Conservation (phyloP, 1,140 invertebrate species). For the Goniozus legneri region DNA sequence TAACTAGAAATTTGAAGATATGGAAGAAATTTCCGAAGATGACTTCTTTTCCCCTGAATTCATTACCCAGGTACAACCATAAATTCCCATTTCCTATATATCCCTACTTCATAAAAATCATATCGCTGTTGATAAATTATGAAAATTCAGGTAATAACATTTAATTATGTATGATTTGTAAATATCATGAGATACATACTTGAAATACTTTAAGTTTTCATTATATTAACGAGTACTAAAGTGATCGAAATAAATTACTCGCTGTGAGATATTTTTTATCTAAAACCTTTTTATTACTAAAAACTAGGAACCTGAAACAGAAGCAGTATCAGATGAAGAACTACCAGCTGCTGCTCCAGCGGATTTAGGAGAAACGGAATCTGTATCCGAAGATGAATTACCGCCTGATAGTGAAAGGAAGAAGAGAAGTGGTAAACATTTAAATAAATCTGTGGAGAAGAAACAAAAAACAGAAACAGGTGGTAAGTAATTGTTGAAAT, state of each 20-base stretch:
- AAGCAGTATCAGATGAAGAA: slow-evolving; percentile 73
- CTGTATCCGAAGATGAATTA: slow-evolving; percentile 78
- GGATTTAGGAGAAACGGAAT: slow-evolving; percentile 77
- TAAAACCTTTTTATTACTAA: background rate
- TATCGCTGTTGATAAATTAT: too few species aligned
- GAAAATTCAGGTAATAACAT: too few species aligned
- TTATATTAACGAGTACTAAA: too few species aligned
- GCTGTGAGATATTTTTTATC: background rate
- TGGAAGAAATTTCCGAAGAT: slow-evolving; percentile 32
- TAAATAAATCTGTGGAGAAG: slow-evolving; percentile 33
- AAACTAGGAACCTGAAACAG: slow-evolving; percentile 58
- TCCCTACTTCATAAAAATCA: too few species aligned
- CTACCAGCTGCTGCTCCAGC: slow-evolving; percentile 70
- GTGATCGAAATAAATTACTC: too few species aligned
- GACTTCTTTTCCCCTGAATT: slow-evolving; percentile 25
- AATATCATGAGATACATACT: too few species aligned
- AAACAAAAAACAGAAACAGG: slow-evolving; percentile 41
- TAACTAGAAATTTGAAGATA: slow-evolving; percentile 22
- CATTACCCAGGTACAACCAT: slow-evolving; percentile 20
- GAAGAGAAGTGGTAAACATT: slow-evolving; percentile 37
- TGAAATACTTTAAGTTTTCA: slow-evolving; percentile 12
- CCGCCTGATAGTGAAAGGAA: slow-evolving; percentile 58
- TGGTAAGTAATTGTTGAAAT: slow-evolving; percentile 24
- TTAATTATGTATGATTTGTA: too few species aligned
- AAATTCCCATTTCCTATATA: too few species aligned